Percentiles rank a stretch among this genome's conserved stretches.
These are phyloP conservation scores for Hyperoodon ampullatus DNA, from an alignment of 2,113 vertebrate genomes.

Conservation along the genomic window DNA sequence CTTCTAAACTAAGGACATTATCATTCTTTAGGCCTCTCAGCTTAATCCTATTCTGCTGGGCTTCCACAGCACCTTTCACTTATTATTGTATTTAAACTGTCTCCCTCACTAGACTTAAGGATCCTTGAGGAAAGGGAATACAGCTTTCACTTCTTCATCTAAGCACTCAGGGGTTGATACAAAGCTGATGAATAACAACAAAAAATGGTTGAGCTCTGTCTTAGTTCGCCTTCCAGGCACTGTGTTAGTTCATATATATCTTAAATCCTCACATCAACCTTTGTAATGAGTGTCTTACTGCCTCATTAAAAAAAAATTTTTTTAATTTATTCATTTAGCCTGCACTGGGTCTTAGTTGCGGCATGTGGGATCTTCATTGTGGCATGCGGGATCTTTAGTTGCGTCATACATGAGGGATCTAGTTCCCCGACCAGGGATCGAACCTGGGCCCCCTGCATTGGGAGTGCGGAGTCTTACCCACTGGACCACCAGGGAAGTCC, in stretches of 20 bases:
- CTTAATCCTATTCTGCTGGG: neutral
- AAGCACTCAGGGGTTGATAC: neutral
- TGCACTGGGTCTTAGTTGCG: too few species aligned
- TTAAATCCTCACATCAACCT: neutral
- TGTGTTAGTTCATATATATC: neutral
- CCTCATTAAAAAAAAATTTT: neutral
- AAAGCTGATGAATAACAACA: neutral
- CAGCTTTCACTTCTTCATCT: neutral
- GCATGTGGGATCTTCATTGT: too few species aligned
- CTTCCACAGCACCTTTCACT: neutral
- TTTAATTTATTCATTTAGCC: too few species aligned
- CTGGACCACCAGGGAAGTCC: neutral
- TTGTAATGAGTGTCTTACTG: neutral
- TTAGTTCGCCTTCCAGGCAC: neutral
- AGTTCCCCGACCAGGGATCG: neutral
- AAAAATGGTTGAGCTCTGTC: neutral
- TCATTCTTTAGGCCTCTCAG: neutral
- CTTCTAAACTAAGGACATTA: neutral
- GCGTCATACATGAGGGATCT: neutral
- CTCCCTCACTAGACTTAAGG: neutral
- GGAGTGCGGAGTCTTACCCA: neutral
- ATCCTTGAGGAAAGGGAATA: neutral
- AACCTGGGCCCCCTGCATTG: neutral
- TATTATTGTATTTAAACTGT: neutral
- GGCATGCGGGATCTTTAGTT: too few species aligned